Evolutionary conservation across 2,113 vertebrate species (phyloP), one percentile per base, ranked within the genome.

Genomic region (Hyla sarda): DNA sequence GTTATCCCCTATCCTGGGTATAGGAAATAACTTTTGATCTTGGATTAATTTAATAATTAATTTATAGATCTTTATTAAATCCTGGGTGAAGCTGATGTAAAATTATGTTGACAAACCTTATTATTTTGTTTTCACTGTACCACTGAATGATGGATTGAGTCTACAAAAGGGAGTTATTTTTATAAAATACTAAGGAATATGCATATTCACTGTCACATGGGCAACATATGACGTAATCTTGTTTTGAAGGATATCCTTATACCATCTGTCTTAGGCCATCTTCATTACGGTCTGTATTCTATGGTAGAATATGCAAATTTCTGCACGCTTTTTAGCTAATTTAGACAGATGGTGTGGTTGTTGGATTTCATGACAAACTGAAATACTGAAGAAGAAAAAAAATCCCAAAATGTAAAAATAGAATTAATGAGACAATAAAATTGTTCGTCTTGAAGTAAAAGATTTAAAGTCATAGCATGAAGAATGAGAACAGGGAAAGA

Each of bases 241-340:
- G 77, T 80, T 80, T 80, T 80, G 56, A 56, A 80, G 54, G 77
- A 80, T 60, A 80, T 80, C 21, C 50, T 62, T 60, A 2, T 60
- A 28, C 77, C 77, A 80, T 54, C 77, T 58, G 32, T 41, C 12
- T 13, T 62, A 45, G 10, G 54, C 37, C 37, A 56, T 62, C 45
- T 54, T 10, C 13, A 62, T 80, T 45, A 62, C 34, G 37, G 23
- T 62, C 77, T n/a, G 21, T 45, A 41, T 60, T 80, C 34, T 25
- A 5, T 37, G 77, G 77, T 16, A 45, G 54, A 80, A 80, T 41
- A 80, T 80, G 77, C 56, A 34, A 60, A 80, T 80, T 62, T 37
- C 54, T 8, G 23, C 32, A 58, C 25, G 21, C 30, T 58, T 80
- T 19, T 80, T 19, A 30, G 54, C n/a, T 80, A 6, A 34, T n/a